Evolutionary conservation across 2,888 invertebrate species (phyloP), one percentile per base, ranked within the genome.

Genomic region (Byasa hedistus): DNA sequence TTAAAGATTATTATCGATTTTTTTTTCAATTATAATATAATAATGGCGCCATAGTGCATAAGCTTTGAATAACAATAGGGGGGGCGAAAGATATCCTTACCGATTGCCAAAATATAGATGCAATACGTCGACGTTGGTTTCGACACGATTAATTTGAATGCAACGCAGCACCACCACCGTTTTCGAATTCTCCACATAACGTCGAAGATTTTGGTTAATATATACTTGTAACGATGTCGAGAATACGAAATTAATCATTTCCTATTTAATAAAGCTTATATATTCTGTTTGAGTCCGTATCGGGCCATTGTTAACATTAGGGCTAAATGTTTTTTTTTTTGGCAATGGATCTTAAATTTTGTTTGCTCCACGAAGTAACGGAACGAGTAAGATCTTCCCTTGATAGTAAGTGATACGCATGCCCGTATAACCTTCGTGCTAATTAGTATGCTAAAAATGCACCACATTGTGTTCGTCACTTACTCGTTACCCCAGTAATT

Each of bases 201-300:
- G 75, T 78, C 72, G 72, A 79, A 81, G 79, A 86, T 86, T 87
- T 89, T 86, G 76, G 85, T 85, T 85, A 85, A 86, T 86, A 82
- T 80, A 72, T 73, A 61, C 73, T 70, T 64, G 66, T 71, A 76
- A 63, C 72, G 69, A 73, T 82, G 84, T 72, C 75, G 72, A 69
- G 87, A 87, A 88, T 88, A 85, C 83, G 63, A 78, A 85, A 83
- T 79, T 74, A 62, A 57, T 66, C 69, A 73, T 72, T 77, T 76
- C 76, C 74, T 69, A 72, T 68, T 71, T 70, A 70, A 73, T 72
- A 65, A 69, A 64, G 66, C 62, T 60, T 69, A 72, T 77, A 75
- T 72, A 77, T 79, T 78, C 81, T 72, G 70, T 64, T 66, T 36
- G 69, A 62, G 75, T 72, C 22, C 67, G 66, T 69, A 68, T 69